Evolutionary conservation across 1,140 invertebrate species (phyloP).

Genomic region (Dryas iulia): DNA sequence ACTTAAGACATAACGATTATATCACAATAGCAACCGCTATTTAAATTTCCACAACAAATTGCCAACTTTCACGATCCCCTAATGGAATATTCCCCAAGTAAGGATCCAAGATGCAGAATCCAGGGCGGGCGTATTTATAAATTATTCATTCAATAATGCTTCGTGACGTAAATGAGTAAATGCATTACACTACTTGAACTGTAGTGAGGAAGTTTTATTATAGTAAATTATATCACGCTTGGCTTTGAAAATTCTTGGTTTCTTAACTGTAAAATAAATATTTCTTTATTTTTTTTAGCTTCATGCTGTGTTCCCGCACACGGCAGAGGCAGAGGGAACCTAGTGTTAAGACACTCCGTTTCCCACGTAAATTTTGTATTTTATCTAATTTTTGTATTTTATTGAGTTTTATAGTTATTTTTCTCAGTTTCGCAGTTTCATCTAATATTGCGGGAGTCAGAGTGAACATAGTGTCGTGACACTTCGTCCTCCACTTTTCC

Average conservation of each 20-base stretch:
- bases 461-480: no score
- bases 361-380: no score
- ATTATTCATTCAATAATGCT: constrained; percentile 19
- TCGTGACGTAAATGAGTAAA: constrained; percentile 11
- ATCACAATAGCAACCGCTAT: neutral
- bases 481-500: no score
- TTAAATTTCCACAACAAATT: neutral
- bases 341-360: no score
- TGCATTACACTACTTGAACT: constrained; percentile 9
- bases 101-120: neutral
- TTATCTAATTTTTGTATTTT: no score
- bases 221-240: neutral
- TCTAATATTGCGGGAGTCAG: no score
- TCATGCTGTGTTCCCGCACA: no score
- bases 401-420: no score
- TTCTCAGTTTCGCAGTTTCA: no score
- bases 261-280: neutral
- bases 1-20: neutral
- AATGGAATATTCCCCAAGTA: neutral
- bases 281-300: neutral
- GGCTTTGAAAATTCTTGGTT: neutral
- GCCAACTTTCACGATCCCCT: neutral
- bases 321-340: no score
- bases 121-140: constrained; percentile 1
- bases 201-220: neutral